These are phyloP conservation scores for Esox lucius DNA, from an alignment of 2,797 vertebrate species.

Conservation along the genomic window DNA sequence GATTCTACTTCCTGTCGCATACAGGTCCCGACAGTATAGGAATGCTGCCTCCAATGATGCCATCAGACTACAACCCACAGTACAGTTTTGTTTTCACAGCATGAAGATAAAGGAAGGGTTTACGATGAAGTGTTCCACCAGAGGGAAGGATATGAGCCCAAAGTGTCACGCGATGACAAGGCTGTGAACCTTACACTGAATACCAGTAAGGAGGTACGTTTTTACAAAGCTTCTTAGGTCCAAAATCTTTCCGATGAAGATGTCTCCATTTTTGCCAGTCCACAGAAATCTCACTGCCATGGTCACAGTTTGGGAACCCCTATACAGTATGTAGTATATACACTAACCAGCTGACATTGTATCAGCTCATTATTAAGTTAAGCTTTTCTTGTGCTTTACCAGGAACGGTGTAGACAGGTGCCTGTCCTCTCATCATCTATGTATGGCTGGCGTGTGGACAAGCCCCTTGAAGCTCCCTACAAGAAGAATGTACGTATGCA, in stretches of 20 bases:
- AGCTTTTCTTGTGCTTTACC: not conserved
- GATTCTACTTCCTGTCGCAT: not conserved
- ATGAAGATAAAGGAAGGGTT: conserved; percentile 2
- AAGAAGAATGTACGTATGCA: conserved; percentile 2
- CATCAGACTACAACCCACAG: not conserved
- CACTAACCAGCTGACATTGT: no score
- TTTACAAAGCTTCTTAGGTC: not conserved
- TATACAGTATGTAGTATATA: no score
- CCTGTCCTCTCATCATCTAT: conserved; percentile 7
- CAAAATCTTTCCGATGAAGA: not conserved
- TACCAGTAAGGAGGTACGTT: not conserved
- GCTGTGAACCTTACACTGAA: conserved; percentile 9
- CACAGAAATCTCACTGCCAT: not conserved
- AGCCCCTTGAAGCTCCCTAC: not conserved
- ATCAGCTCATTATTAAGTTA: not conserved
- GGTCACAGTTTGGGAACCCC: no score
- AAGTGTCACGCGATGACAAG: conserved; percentile 10
- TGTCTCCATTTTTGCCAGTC: not conserved
- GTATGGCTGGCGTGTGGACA: conserved; percentile 9
- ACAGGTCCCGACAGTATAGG: not conserved
- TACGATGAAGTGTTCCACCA: conserved; percentile 7
- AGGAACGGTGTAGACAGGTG: conserved; percentile 1
- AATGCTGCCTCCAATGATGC: not conserved
- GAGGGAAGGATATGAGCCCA: conserved; percentile 7
- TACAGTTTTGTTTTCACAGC: not conserved